phyloP scores from a whole-genome alignment of 2,113 vertebrate species.

The Pterocles gutturalis region DNA sequence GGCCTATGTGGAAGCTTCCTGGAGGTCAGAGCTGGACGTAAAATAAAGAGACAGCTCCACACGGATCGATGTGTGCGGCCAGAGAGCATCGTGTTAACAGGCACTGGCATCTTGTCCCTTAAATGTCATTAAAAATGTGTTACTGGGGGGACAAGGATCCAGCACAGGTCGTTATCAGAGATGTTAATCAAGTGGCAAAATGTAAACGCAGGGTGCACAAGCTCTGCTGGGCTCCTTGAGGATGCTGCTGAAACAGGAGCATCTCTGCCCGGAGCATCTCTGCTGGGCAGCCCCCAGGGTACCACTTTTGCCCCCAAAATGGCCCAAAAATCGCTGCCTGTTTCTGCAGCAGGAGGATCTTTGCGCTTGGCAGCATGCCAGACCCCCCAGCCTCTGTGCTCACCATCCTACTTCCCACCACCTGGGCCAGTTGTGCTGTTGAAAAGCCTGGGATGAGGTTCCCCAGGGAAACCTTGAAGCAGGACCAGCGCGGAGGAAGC shows the following conservation, averaged over 20 bases:
- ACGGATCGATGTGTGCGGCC: rapidly evolving
- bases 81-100: background rate
- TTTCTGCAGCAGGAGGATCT: background rate
- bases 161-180: background rate
- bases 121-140: background rate
- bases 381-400: background rate
- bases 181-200: background rate
- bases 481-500: rapidly evolving
- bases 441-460: background rate
- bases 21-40: background rate
- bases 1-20: background rate
- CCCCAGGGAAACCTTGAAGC: background rate
- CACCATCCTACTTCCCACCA: background rate
- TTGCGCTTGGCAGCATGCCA: background rate
- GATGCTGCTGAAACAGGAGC: background rate
- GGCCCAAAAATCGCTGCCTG: background rate
- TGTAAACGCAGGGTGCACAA: background rate
- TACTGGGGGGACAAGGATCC: background rate
- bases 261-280: background rate
- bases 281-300: background rate
- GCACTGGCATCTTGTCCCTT: background rate
- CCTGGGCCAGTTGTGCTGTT: background rate
- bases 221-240: background rate
- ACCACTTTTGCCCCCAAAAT: background rate
- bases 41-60: background rate